These are phyloP conservation scores for Emys orbicularis DNA, from an alignment of 2,797 vertebrate species.

Conservation along the genomic window DNA sequence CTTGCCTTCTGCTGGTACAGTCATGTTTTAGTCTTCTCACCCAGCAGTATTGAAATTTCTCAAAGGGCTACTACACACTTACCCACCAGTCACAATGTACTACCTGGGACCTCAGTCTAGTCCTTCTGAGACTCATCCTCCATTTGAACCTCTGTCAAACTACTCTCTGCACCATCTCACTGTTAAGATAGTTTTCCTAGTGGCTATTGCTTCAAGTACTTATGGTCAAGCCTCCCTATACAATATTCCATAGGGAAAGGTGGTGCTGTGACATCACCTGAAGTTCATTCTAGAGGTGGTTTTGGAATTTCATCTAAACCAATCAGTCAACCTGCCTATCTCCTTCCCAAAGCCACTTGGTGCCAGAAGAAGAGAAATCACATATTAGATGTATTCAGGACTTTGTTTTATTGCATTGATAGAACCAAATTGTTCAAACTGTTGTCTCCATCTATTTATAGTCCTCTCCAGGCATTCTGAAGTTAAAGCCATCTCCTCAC, in stretches of 20 bases:
- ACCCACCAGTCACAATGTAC: no score
- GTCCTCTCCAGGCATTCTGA: slow-evolving; percentile 59
- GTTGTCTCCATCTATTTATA: slow-evolving; percentile 72
- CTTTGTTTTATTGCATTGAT: slow-evolving; percentile 52
- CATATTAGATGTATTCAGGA: slow-evolving; percentile 37
- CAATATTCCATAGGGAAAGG: neutral
- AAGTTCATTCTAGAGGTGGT: neutral
- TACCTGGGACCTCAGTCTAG: neutral
- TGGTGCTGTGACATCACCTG: neutral
- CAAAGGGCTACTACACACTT: neutral
- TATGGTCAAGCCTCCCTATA: neutral
- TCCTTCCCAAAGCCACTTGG: neutral
- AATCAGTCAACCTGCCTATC: neutral
- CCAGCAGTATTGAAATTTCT: neutral
- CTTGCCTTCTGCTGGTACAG: neutral
- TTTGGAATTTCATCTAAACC: neutral
- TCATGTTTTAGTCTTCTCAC: neutral
- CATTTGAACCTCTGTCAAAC: neutral
- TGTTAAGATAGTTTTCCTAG: neutral
- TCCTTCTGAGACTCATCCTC: neutral
- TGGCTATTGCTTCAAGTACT: neutral
- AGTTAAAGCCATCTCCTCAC: slow-evolving; percentile 62
- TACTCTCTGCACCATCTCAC: neutral
- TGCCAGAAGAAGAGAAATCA: neutral
- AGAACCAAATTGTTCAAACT: neutral